These are phyloP conservation scores for Eulemur rubriventer DNA, from an alignment of 2,797 vertebrate species.

Conservation along the genomic window DNA sequence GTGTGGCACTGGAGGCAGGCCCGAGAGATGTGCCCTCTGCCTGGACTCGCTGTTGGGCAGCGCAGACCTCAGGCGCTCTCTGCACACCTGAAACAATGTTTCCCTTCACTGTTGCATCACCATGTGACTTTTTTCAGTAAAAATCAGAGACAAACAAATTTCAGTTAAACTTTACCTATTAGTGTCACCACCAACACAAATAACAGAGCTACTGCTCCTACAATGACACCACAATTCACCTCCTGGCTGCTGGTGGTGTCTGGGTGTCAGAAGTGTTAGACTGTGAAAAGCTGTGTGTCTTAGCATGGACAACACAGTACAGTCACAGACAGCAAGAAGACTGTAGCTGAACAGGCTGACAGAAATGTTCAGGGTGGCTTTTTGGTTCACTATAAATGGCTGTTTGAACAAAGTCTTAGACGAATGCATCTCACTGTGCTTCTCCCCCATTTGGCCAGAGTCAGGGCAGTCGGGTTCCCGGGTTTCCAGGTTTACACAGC, in stretches of 20 bases:
- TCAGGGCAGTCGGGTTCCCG: background rate
- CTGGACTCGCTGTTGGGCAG: fast-evolving
- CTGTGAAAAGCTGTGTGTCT: fast-evolving
- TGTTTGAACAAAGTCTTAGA: background rate
- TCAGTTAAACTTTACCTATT: background rate
- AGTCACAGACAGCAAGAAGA: background rate
- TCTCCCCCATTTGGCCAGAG: background rate
- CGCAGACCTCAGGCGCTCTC: fast-evolving
- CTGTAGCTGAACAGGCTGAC: background rate
- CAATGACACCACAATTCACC: fast-evolving
- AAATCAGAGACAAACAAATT: background rate
- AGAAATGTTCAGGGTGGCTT: background rate
- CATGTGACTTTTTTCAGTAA: background rate
- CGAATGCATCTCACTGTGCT: fast-evolving
- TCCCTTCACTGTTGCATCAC: background rate
- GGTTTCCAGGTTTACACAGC: background rate
- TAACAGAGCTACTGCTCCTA: fast-evolving
- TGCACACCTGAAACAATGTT: fast-evolving
- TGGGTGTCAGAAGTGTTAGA: background rate
- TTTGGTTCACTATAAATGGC: background rate
- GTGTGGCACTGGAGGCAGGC: no score
- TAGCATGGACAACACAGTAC: fast-evolving
- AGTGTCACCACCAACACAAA: background rate
- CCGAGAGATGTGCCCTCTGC: background rate
- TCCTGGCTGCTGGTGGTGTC: background rate